Conservation (phyloP, 2,113 vertebrate species). For the Caranx melampygus region DNA sequence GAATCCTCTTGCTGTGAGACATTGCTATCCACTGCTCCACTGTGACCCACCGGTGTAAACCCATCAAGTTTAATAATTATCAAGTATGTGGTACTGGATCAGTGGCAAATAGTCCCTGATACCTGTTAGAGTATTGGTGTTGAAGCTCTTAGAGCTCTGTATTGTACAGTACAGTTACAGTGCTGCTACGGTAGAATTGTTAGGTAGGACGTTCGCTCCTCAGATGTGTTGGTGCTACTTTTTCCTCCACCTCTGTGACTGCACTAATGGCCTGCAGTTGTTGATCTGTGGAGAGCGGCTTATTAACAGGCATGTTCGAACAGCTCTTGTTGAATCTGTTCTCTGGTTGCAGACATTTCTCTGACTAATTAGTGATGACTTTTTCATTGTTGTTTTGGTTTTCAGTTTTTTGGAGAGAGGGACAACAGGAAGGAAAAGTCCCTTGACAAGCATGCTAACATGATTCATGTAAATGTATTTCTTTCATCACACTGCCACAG, state of each 20-base stretch:
- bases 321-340: constrained; percentile 9
- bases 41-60: too few relatives aligned
- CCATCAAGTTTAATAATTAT: too few relatives aligned
- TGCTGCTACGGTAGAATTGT: neutral
- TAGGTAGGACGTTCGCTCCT: too few relatives aligned
- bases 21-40: too few relatives aligned
- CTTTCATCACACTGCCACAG: constrained; percentile 41
- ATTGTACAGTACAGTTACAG: neutral
- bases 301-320: constrained; percentile 12
- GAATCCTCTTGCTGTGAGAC: too few relatives aligned
- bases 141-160: too few relatives aligned
- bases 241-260: neutral
- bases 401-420: neutral
- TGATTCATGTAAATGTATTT: constrained; percentile 62
- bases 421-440: constrained; percentile 29
- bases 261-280: neutral
- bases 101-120: too few relatives aligned
- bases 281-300: neutral
- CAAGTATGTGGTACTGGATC: too few relatives aligned
- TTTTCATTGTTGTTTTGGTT: neutral
- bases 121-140: too few relatives aligned
- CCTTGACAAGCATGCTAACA: constrained; percentile 35
- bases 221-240: neutral
- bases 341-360: neutral
- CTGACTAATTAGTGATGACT: constrained; percentile 23